Percentiles rank a stretch among this genome's conserved stretches.
Conservation (phyloP, 2,797 vertebrate species). For the Danionella dracula region DNA sequence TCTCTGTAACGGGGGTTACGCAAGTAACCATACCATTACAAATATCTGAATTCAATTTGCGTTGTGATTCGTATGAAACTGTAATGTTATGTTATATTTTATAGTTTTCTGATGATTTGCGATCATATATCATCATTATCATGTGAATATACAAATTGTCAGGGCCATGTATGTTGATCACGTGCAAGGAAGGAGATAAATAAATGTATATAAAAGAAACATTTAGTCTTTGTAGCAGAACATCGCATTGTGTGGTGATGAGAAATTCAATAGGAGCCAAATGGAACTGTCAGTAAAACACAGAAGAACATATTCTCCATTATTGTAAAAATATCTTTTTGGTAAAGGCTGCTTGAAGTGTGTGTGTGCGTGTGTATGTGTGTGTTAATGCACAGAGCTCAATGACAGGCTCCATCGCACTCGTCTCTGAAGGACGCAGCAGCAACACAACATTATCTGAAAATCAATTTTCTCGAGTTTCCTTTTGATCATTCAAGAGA, state of each 20-base stretch:
- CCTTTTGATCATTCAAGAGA: slow-evolving; percentile 13
- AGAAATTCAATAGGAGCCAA: background rate
- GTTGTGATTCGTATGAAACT: too few species aligned
- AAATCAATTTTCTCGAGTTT: slow-evolving; percentile 39
- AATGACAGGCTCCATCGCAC: slow-evolving; percentile 14
- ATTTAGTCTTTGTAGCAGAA: background rate
- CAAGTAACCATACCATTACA: too few species aligned
- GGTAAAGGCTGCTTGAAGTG: slow-evolving; percentile 5
- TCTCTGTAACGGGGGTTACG: too few species aligned
- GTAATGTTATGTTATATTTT: too few species aligned
- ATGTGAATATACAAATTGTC: too few species aligned
- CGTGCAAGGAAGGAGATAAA: background rate
- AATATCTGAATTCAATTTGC: too few species aligned
- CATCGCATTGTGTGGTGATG: background rate
- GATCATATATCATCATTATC: too few species aligned
- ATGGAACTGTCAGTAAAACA: slow-evolving; percentile 8
- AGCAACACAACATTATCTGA: slow-evolving; percentile 32
- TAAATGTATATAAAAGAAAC: too few species aligned
- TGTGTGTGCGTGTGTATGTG: slow-evolving; percentile 6
- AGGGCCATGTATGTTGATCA: too few species aligned
- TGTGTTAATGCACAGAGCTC: background rate
- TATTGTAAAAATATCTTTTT: slow-evolving; percentile 4
- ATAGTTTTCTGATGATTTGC: too few species aligned
- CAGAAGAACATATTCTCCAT: background rate
- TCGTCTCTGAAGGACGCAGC: slow-evolving; percentile 19